These are phyloP conservation scores for Xestia sexstrigata DNA, from an alignment of 2,888 invertebrate genomes.

Conservation along the genomic window DNA sequence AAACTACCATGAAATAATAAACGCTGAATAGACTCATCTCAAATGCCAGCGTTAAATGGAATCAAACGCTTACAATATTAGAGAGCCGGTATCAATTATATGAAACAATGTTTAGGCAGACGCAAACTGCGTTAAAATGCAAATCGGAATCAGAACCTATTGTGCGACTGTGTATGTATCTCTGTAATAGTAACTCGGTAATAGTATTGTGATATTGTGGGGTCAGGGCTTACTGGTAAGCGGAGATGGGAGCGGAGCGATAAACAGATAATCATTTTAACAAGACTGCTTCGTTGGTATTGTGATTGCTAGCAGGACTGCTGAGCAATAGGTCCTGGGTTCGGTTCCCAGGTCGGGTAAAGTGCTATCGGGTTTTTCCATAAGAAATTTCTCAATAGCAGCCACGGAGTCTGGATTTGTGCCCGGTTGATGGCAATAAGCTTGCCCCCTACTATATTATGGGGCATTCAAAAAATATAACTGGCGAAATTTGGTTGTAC, in stretches of 20 bases:
- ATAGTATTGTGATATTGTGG: slow-evolving; percentile 48
- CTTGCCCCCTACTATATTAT: no score
- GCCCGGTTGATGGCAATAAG: no score
- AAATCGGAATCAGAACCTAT: slow-evolving; percentile 73
- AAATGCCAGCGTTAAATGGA: slow-evolving; percentile 45
- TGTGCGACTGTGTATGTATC: slow-evolving; percentile 61
- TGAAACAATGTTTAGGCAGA: slow-evolving; percentile 73
- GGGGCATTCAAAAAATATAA: no score
- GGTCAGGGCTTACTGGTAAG: slow-evolving; percentile 11
- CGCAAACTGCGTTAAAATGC: slow-evolving; percentile 76
- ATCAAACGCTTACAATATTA: slow-evolving; percentile 51
- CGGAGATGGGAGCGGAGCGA: slow-evolving; percentile 19
- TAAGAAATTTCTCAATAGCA: no score
- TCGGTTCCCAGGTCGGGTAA: no score
- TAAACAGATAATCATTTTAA: background rate
- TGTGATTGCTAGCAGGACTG: no score
- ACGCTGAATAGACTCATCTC: slow-evolving; percentile 2
- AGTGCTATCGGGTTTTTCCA: no score
- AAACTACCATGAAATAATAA: background rate
- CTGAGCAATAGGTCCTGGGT: no score
- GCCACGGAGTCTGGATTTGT: no score
- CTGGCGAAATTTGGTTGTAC: no score
- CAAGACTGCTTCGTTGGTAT: no score
- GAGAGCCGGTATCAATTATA: slow-evolving; percentile 70
- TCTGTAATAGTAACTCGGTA: no score